Evolutionary conservation across 2,888 invertebrate genomes (phyloP).

Genomic region (Eupithecia vulgata): DNA sequence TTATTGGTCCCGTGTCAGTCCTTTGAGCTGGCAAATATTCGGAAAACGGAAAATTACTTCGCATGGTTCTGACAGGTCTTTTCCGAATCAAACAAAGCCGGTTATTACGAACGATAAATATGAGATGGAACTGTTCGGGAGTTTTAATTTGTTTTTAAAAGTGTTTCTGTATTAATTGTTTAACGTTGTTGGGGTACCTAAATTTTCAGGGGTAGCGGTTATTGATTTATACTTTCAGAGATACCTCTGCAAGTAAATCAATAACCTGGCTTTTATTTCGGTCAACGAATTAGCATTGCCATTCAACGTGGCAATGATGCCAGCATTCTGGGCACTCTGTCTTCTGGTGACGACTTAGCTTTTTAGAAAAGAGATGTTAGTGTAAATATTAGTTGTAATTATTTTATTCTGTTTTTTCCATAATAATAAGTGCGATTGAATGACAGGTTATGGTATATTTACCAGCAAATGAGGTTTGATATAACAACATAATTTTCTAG

Average conservation of each 20-base stretch:
- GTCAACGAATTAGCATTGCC: too few species aligned
- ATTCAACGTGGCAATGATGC: too few species aligned
- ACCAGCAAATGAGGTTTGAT: background rate
- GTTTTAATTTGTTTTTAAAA: constrained; percentile 39
- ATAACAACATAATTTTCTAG: too few species aligned
- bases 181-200: background rate
- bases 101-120: constrained; percentile 41
- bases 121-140: constrained; percentile 29
- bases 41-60: constrained; percentile 53
- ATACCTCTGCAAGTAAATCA: too few species aligned
- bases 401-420: too few species aligned
- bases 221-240: background rate
- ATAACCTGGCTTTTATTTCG: too few species aligned
- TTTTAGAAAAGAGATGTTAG: too few species aligned
- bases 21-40: constrained; percentile 41
- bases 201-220: background rate
- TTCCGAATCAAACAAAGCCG: constrained; percentile 44
- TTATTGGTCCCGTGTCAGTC: constrained; percentile 39
- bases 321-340: too few species aligned
- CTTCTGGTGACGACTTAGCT: too few species aligned
- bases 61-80: constrained; percentile 53
- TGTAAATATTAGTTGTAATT: too few species aligned
- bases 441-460: too few species aligned
- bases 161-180: constrained; percentile 7
- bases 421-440: too few species aligned